Evolutionary conservation across 2,113 vertebrate genomes (phyloP), one percentile per base, ranked within the genome.

Genomic region (Brachionichthys hirsutus): DNA sequence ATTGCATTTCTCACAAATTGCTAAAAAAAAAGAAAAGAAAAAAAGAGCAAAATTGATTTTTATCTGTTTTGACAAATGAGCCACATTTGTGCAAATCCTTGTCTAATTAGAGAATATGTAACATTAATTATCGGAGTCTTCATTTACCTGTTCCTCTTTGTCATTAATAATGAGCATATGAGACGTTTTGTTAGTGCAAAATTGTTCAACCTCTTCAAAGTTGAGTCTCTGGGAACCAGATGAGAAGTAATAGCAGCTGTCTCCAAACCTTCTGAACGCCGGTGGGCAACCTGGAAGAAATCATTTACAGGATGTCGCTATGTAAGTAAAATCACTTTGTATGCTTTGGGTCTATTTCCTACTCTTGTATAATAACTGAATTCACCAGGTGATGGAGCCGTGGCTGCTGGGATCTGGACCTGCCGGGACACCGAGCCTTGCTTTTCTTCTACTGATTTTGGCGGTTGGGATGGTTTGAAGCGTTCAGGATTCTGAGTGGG

Each of bases 171-270:
- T 94, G 67, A 98, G 84, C 81, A 99, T 88, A 54, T 72, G 91
- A 2, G 96, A 92, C 52, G 78, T 91, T 62, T 77, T 91, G 56
- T 94, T 92, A 64, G 89, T 83, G 77, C 97, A 99, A 63, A 89
- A 92, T 69, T 87, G 82, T 43, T 85, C 92, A 16, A 94, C 89
- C 2, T 95, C 93, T 52, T 94, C 86, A 78, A 95, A 99, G 80
- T 89, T 92, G 52, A 93, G 89, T 84, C 74, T 92, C 83, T 94
- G 93, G 58, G 66, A 9, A 44, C 30, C 70, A 41, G 70, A 60
- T 22, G 96, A 97, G 84, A 98, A 92, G 84, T 94, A 97, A 82
- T 99, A 99, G 80, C 97, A 99, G 73, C 92, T 95, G 67, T 92
- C 89, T 64, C 90, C 90, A 80, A 94, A 97, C 62, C 77, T 92